Conservation (phyloP, 2,113 vertebrate species). For the Carassius carassius region DNA sequence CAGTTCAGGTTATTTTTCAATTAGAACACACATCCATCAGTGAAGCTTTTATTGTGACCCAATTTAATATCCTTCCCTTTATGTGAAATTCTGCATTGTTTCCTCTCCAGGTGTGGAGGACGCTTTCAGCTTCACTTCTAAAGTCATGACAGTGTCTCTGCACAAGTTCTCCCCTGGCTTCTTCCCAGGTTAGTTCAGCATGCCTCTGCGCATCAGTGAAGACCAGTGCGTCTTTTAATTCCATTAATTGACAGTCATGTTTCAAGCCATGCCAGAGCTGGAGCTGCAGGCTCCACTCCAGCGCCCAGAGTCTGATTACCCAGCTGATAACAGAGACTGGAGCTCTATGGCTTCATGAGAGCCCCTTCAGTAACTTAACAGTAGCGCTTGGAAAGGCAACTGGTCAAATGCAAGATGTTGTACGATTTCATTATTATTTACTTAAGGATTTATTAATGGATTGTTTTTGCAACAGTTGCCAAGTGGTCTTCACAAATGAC, state of each 20-base stretch:
- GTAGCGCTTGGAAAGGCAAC: conserved; percentile 19
- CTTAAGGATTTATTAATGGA: not conserved
- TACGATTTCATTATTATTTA: not conserved
- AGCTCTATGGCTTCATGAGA: conserved; percentile 48
- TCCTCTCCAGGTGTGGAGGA: conserved; percentile 87
- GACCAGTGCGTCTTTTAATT: conserved; percentile 53
- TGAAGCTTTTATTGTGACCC: not conserved
- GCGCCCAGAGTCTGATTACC: conserved; percentile 58
- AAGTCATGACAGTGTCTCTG: conserved; percentile 97
- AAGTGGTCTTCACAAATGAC: not conserved
- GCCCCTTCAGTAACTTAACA: conserved; percentile 29
- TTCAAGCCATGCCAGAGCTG: conserved; percentile 54
- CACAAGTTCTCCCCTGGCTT: conserved; percentile 99
- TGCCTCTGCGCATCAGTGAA: conserved; percentile 51
- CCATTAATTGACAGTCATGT: conserved; percentile 59
- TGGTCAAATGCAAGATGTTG: not conserved
- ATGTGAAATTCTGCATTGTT: conserved; percentile 27
- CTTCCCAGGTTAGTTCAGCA: conserved; percentile 86
- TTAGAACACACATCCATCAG: not conserved
- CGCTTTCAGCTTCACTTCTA: conserved; percentile 97
- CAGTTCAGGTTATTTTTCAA: not conserved
- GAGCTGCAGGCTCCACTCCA: conserved; percentile 52
- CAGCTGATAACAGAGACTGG: conserved; percentile 48
- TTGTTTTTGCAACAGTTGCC: not conserved
- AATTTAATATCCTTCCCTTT: conserved; percentile 5